These are phyloP conservation scores for Porites australiensis DNA, from an alignment of 64 coral and sea anemone genomes.

Conservation along the genomic window DNA sequence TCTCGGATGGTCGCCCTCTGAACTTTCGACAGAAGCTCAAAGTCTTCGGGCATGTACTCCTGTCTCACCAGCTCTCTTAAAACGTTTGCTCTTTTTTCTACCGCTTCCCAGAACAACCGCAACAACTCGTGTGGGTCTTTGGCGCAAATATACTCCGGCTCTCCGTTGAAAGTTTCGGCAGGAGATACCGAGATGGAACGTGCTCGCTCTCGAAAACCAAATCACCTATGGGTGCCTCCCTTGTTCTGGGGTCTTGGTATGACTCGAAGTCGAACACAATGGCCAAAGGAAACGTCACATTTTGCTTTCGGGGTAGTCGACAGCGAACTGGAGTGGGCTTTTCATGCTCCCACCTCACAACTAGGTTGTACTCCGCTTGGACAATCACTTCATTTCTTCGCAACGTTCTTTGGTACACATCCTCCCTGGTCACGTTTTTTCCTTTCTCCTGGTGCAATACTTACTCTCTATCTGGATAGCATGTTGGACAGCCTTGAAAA, in stretches of 20 bases:
- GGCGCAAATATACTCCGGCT: slow-evolving; percentile 15
- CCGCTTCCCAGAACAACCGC: slow-evolving; percentile 28
- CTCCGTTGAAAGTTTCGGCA: slow-evolving; percentile 3
- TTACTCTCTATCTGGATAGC: not conserved
- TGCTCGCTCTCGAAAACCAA: slow-evolving; percentile 36
- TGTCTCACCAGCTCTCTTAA: slow-evolving; percentile 25
- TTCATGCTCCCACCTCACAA: slow-evolving; percentile 49
- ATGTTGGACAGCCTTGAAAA: not conserved
- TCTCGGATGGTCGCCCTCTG: slow-evolving; percentile 32
- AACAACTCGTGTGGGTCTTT: slow-evolving; percentile 24
- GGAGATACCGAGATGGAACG: slow-evolving; percentile 26
- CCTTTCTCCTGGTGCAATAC: not conserved
- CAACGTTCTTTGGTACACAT: not conserved
- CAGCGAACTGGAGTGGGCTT: not conserved
- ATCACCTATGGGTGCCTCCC: not conserved
- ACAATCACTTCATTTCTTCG: not conserved
- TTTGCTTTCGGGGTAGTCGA: slow-evolving; percentile 9
- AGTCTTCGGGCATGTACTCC: slow-evolving; percentile 13
- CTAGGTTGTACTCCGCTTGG: not conserved
- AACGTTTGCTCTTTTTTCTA: not conserved
- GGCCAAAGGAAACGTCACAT: slow-evolving; percentile 33
- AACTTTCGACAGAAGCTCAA: too few relatives aligned
- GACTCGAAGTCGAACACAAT: slow-evolving; percentile 64
- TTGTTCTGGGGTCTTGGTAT: not conserved
- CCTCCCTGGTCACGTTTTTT: not conserved